These are phyloP conservation scores for Pachyrhynchus sulphureomaculatus DNA, from an alignment of 1,140 invertebrate species.

Conservation along the genomic window DNA sequence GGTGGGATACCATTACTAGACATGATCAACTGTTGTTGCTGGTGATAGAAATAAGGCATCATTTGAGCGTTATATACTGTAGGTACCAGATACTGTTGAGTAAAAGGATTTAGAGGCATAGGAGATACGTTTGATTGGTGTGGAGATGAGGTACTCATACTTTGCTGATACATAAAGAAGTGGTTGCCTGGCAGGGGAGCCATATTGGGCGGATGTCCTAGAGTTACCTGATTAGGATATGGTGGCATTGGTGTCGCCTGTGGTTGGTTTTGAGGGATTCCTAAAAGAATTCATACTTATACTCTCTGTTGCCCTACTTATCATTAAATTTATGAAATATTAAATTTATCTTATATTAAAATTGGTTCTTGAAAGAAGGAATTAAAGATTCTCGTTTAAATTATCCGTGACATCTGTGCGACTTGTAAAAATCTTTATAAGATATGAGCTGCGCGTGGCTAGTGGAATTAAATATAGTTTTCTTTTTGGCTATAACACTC, in stretches of 20 bases:
- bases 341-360: too few relatives aligned
- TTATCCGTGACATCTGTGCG: too few relatives aligned
- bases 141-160: constrained; percentile 57
- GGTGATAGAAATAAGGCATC: constrained; percentile 59
- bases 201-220: constrained; percentile 22
- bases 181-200: constrained; percentile 42
- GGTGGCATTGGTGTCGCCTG: constrained; percentile 9
- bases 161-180: constrained; percentile 61
- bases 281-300: neutral
- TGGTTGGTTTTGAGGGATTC: constrained; percentile 22
- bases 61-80: constrained; percentile 58
- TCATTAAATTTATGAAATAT: too few relatives aligned
- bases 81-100: constrained; percentile 59
- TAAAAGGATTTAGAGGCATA: constrained; percentile 50
- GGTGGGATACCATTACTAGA: constrained; percentile 46
- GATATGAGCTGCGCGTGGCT: too few relatives aligned
- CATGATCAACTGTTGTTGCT: constrained; percentile 60
- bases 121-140: constrained; percentile 39
- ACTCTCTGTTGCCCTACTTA: neutral
- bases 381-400: too few relatives aligned
- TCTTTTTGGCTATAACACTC: too few relatives aligned
- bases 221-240: constrained; percentile 16
- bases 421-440: too few relatives aligned
- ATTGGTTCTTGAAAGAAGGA: too few relatives aligned
- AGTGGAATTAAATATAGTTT: too few relatives aligned